These are phyloP conservation scores for Aphyosemion australe DNA, from an alignment of 2,113 vertebrate genomes.

Conservation along the genomic window DNA sequence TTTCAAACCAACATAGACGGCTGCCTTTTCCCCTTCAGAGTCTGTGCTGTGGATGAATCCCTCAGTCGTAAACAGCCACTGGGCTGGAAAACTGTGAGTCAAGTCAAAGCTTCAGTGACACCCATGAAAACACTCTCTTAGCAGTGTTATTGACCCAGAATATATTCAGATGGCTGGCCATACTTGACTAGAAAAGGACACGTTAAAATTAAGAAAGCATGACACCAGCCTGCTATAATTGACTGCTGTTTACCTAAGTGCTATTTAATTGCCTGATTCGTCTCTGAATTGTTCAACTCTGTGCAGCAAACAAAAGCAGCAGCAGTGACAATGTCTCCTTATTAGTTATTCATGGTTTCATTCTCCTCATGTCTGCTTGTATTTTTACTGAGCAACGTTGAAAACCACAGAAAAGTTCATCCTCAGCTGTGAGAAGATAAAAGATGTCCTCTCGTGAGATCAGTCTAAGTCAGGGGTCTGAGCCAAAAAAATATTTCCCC, in stretches of 20 bases:
- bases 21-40: slow-evolving; percentile 68
- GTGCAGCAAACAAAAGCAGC: slow-evolving; percentile 46
- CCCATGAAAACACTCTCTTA: slow-evolving; percentile 65
- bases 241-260: slow-evolving; percentile 61
- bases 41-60: slow-evolving; percentile 67
- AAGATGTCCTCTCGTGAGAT: not conserved
- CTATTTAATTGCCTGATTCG: slow-evolving; percentile 57
- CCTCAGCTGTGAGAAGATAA: slow-evolving; percentile 23
- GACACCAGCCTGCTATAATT: slow-evolving; percentile 47
- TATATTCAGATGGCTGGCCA: slow-evolving; percentile 49
- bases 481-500: no score
- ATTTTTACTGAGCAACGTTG: slow-evolving; percentile 23
- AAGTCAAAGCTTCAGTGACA: slow-evolving; percentile 61
- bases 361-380: slow-evolving; percentile 49
- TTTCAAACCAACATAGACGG: slow-evolving; percentile 63
- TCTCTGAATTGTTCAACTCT: slow-evolving; percentile 55
- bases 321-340: slow-evolving; percentile 28
- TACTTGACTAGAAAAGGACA: slow-evolving; percentile 36
- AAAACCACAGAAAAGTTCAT: slow-evolving; percentile 20
- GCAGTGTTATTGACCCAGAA: slow-evolving; percentile 57
- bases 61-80: slow-evolving; percentile 52
- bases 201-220: slow-evolving; percentile 47
- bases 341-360: slow-evolving; percentile 63
- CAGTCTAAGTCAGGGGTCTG: no score
- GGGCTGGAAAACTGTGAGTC: slow-evolving; percentile 50